These are phyloP conservation scores for Saxicola maurus DNA, from an alignment of 2,797 vertebrate species.

Conservation along the genomic window DNA sequence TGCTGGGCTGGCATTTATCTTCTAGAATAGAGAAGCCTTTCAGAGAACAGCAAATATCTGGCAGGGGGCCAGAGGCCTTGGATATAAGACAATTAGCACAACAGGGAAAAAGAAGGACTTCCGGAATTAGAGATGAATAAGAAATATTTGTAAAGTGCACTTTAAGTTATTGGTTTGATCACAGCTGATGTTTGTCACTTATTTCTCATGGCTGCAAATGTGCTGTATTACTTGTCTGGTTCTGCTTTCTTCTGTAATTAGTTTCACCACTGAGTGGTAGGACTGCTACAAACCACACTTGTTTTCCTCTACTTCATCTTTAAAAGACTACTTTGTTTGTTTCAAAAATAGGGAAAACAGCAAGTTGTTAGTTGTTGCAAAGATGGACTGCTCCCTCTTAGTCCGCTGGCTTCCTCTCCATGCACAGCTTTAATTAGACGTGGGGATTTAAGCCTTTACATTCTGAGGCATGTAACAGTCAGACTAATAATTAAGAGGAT, in stretches of 20 bases:
- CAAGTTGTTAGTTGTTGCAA: neutral
- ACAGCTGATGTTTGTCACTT: slow-evolving; percentile 37
- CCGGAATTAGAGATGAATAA: slow-evolving; percentile 52
- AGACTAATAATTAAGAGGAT: slow-evolving; percentile 52
- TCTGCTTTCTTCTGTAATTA: slow-evolving; percentile 47
- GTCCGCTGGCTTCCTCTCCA: neutral
- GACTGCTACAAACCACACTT: slow-evolving; percentile 8
- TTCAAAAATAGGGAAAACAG: slow-evolving; percentile 15
- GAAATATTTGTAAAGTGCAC: slow-evolving; percentile 54
- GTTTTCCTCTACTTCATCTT: slow-evolving; percentile 15
- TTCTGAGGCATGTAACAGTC: slow-evolving; percentile 20
- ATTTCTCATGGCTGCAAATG: slow-evolving; percentile 20
- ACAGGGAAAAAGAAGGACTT: slow-evolving; percentile 20
- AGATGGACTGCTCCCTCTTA: neutral
- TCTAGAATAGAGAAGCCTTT: slow-evolving; percentile 54
- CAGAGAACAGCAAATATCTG: slow-evolving; percentile 48
- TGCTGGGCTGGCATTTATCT: slow-evolving; percentile 48
- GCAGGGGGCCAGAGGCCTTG: slow-evolving; percentile 18
- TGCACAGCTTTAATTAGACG: slow-evolving; percentile 22
- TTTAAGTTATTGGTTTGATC: slow-evolving; percentile 55
- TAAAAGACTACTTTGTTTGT: slow-evolving; percentile 31
- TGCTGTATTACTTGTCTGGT: neutral
- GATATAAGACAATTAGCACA: slow-evolving; percentile 52
- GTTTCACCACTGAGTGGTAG: slow-evolving; percentile 2
- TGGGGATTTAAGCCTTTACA: slow-evolving; percentile 37